These are phyloP conservation scores for Leptosomus discolor DNA, from an alignment of 2,113 vertebrate species.

Conservation along the genomic window DNA sequence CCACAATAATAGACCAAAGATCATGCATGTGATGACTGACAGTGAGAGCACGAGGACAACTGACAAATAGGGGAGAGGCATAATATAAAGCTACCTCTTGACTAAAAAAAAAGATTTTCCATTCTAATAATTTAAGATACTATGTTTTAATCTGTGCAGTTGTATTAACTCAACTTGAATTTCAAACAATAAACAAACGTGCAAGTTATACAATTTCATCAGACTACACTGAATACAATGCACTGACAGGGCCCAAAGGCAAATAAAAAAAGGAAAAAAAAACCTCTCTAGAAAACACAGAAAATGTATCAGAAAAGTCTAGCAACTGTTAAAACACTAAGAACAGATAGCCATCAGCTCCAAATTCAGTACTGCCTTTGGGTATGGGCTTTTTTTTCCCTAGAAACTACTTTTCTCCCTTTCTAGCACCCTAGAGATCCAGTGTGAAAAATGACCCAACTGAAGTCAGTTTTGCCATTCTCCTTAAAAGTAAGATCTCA, in stretches of 20 bases:
- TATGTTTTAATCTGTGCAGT: neutral
- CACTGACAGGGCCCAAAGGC: neutral
- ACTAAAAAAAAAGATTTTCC: neutral
- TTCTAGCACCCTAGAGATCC: neutral
- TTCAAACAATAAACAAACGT: neutral
- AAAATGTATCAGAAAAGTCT: neutral
- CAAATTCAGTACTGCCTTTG: neutral
- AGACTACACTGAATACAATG: neutral
- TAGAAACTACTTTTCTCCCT: neutral
- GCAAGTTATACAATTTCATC: neutral
- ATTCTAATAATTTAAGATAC: neutral
- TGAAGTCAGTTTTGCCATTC: neutral
- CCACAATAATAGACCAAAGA: neutral
- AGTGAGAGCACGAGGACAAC: neutral
- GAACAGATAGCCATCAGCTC: neutral
- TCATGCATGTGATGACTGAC: rapidly evolving
- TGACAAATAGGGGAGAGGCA: neutral
- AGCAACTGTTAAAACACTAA: neutral
- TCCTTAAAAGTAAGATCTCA: neutral
- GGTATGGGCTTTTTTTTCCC: neutral
- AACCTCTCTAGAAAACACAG: neutral
- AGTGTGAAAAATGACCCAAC: neutral
- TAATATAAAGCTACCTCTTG: neutral
- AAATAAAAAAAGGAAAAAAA: neutral
- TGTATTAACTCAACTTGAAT: neutral